Conservation (phyloP, 2,888 invertebrate genomes). For the Conchocele bisecta region DNA sequence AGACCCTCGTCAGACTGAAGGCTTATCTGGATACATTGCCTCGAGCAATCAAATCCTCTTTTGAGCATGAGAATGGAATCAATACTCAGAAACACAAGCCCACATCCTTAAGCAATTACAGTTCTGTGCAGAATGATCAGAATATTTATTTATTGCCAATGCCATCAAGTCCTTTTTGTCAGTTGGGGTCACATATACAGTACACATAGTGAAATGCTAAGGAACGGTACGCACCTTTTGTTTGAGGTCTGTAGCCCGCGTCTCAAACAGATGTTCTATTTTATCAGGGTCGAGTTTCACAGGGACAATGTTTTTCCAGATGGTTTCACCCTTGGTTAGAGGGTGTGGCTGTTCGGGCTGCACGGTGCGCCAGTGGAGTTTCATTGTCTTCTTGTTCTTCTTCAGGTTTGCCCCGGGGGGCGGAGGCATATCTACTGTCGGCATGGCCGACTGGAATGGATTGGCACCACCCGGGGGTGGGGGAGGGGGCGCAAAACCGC, state of each 20-base stretch:
- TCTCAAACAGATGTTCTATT: conserved; percentile 98
- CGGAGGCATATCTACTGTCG: conserved; percentile 72
- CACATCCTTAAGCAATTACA: too few species aligned
- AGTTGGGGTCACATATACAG: too few species aligned
- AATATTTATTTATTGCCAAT: too few species aligned
- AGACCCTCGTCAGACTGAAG: too few species aligned
- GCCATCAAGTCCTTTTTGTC: too few species aligned
- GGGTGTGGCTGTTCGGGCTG: conserved; percentile 80
- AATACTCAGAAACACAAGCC: too few species aligned
- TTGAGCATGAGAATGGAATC: too few species aligned
- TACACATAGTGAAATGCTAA: too few species aligned
- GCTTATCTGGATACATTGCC: too few species aligned
- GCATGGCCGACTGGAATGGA: conserved; percentile 39
- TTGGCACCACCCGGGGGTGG: conserved; percentile 65
- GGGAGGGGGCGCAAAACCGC: conserved; percentile 61
- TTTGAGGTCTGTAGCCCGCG: conserved; percentile 96
- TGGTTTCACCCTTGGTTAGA: conserved; percentile 72
- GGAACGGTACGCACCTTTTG: conserved; percentile 89
- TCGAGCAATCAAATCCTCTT: too few species aligned
- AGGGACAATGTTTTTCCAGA: conserved; percentile 83
- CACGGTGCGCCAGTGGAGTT: conserved; percentile 97
- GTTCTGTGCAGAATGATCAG: too few species aligned
- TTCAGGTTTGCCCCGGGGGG: conserved; percentile 75
- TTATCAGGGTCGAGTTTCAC: conserved; percentile 95
- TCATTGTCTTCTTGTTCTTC: conserved; percentile 94